Percentiles rank a stretch among this genome's conserved stretches.
These are phyloP conservation scores for Acutogordius australiensis DNA, from an alignment of 2,888 invertebrate genomes.

Conservation along the genomic window DNA sequence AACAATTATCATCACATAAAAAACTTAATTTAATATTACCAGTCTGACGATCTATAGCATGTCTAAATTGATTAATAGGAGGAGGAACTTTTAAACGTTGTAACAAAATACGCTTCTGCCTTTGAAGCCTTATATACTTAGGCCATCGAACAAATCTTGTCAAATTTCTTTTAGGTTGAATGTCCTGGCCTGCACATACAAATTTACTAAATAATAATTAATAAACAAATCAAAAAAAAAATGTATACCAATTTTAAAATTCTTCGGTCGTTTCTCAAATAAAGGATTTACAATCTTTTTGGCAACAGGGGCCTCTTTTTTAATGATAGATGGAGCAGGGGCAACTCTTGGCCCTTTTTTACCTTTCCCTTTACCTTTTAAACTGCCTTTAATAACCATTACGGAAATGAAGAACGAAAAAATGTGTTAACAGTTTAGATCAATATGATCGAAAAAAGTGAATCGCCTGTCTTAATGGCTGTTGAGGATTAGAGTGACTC, in stretches of 20 bases:
- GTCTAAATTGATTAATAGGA: conserved; percentile 86
- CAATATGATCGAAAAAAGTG: too few relatives aligned
- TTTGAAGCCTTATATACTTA: conserved; percentile 86
- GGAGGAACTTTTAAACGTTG: conserved; percentile 92
- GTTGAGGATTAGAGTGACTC: too few relatives aligned
- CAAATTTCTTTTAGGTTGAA: conserved; percentile 84
- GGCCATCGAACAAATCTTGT: conserved; percentile 97
- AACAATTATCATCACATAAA: conserved; percentile 9
- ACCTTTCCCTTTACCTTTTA: conserved; percentile 17
- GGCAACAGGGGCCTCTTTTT: conserved; percentile 51
- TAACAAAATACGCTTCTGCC: conserved; percentile 73
- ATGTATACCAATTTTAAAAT: conserved; percentile 74
- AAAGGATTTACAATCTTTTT: conserved; percentile 80
- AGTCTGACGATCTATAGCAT: conserved; percentile 80
- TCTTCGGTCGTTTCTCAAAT: conserved; percentile 80
- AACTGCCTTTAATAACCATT: neutral
- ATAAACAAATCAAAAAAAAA: conserved; percentile 27
- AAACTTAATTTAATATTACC: conserved; percentile 31
- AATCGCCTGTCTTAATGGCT: too few relatives aligned
- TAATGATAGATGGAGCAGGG: conserved; percentile 54
- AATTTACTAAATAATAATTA: too few relatives aligned
- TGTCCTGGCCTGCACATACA: conserved; percentile 73
- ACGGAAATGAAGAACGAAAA: neutral
- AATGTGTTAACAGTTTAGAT: too few relatives aligned
- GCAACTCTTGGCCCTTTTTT: conserved; percentile 43